Evolutionary conservation across 2,797 vertebrate genomes (phyloP), one percentile per base, ranked within the genome.

Genomic region (Pithecia hirsuta): DNA sequence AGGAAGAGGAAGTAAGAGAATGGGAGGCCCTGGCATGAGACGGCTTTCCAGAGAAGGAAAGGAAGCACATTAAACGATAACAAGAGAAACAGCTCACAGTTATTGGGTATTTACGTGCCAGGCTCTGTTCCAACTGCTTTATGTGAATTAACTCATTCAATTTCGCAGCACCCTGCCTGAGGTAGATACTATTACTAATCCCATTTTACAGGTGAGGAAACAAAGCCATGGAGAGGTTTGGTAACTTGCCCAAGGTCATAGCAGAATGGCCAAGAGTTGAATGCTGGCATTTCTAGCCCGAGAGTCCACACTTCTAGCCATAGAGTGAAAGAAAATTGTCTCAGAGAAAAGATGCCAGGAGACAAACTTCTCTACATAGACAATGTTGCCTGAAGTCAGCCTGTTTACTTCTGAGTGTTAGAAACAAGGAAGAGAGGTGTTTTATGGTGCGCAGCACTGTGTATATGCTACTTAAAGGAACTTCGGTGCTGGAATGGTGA

Each of bases 1-100:
- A 89, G 79, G 46, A 86, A 86, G 85, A 91, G 52, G 79, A 83
- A 95, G 17, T 26, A 88, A 67, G 30, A 75, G 74, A 89, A 85
- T n/a, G 64, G 0, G 24, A 80, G 41, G 70, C 30, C n/a, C 46
- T 93, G 79, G 48, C 28, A 76, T 22, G 80, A 80, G 50, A 78
- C 57, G 30, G 7, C 30, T 76, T 81, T 79, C 50, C 26, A 86
- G 36, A 86, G 57, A 70, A 92, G 46, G 33, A 89, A 89, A 83
- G 41, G 50, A 87, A 84, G 48, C 50, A 30, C 1, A 67, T 64
- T 74, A 89, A 90, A 57, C 50, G 46, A 48, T 57, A 87, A 89
- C 28, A 78, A 52, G 50, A 59, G 36, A 55, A 92, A 72, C 15
- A 88, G 48, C 26, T 9, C 64, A 39, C 28, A 48, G 57, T 48